phyloP scores from a whole-genome alignment of 2,888 invertebrate species.

The Conops quadrifasciatus region DNA sequence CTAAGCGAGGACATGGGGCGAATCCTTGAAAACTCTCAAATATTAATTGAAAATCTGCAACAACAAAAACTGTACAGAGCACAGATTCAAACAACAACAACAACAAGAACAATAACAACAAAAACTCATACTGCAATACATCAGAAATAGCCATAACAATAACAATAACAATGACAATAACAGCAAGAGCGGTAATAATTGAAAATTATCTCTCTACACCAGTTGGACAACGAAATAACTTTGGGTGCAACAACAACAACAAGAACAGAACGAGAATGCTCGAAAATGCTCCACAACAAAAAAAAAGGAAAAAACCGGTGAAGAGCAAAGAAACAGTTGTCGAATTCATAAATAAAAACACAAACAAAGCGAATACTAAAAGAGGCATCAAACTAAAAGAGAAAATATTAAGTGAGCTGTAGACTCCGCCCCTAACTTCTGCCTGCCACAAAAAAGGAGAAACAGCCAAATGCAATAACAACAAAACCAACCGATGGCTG shows the following conservation, averaged over 20 bases:
- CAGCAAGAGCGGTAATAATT: background rate
- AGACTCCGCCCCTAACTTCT: slow-evolving; percentile 10
- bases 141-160: slow-evolving; percentile 4
- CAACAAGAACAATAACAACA: slow-evolving; percentile 33
- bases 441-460: background rate
- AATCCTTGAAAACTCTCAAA: slow-evolving; percentile 40
- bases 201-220: background rate
- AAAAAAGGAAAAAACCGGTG: background rate
- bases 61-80: slow-evolving; percentile 38
- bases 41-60: slow-evolving; percentile 35
- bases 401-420: background rate
- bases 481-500: background rate
- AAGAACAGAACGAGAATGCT: background rate
- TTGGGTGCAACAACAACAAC: slow-evolving; percentile 13
- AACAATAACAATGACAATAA: slow-evolving; percentile 20
- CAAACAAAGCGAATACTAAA: background rate
- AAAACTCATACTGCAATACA: slow-evolving; percentile 7
- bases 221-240: background rate
- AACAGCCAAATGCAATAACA: background rate
- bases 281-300: background rate
- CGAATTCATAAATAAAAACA: background rate
- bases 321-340: background rate
- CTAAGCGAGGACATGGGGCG: slow-evolving; percentile 43
- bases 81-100: slow-evolving; percentile 35
- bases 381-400: background rate